Evolutionary conservation across 2,888 invertebrate genomes (phyloP).

Genomic region (Philhelius pedissequus): DNA sequence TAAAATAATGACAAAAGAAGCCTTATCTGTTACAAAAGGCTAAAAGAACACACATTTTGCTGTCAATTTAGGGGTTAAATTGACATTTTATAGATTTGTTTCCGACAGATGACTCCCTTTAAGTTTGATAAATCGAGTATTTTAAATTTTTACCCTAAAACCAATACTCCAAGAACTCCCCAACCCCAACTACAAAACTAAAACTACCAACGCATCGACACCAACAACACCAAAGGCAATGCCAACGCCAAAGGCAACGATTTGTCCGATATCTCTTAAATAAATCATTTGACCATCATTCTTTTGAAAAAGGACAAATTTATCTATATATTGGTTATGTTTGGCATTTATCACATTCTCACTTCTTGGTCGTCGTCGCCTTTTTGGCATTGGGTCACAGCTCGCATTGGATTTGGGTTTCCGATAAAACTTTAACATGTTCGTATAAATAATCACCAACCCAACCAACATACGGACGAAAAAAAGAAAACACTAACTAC

Average conservation of each 20-base stretch:
- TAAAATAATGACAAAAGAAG: too few species aligned
- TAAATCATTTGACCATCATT: constrained; percentile 46
- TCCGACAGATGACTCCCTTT: neutral
- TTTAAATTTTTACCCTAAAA: neutral
- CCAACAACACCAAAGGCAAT: neutral
- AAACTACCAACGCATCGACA: neutral
- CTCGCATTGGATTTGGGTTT: neutral
- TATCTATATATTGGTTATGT: constrained; percentile 28
- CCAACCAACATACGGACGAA: too few species aligned
- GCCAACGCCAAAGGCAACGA: neutral
- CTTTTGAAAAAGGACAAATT: constrained; percentile 30
- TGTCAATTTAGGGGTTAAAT: neutral
- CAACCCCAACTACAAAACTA: neutral
- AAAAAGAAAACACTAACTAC: neutral
- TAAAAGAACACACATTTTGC: neutral
- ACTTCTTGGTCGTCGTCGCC: constrained; percentile 20
- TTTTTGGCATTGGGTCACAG: neutral
- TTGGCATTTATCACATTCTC: constrained; percentile 43
- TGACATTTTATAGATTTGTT: neutral
- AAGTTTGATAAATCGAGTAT: neutral
- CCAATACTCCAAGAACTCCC: neutral
- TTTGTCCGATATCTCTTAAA: constrained; percentile 46
- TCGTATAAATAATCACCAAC: constrained; percentile 18
- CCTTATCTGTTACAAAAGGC: neutral
- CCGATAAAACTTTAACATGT: constrained; percentile 40